Percentiles rank a stretch among this genome's conserved stretches.
Conservation (phyloP, 2,888 invertebrate genomes). For the Neoascia interrupta region DNA sequence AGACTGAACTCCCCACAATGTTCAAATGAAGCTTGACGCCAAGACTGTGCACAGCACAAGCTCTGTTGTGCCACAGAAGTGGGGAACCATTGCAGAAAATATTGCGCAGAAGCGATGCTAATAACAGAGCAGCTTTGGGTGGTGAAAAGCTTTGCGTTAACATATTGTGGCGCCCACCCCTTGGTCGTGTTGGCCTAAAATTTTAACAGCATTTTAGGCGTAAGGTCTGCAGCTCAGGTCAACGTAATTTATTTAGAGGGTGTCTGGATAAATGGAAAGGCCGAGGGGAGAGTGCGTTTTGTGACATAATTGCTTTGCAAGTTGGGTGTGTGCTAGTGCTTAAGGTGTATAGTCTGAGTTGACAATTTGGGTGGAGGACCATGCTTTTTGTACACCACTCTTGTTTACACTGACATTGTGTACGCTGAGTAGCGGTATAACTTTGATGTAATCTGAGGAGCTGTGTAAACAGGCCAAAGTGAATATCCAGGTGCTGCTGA, state of each 20-base stretch:
- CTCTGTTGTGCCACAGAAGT: constrained; percentile 14
- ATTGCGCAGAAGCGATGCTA: constrained; percentile 53
- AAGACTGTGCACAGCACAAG: constrained; percentile 6
- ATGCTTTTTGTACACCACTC: not conserved
- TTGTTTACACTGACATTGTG: constrained; percentile 53
- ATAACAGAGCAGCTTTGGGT: constrained; percentile 44
- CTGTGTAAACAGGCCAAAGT: too few relatives aligned
- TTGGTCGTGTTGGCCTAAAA: not conserved
- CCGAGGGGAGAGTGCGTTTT: constrained; percentile 5
- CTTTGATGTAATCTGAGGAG: constrained; percentile 39
- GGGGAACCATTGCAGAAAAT: constrained; percentile 49
- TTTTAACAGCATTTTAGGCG: too few relatives aligned
- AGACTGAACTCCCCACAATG: constrained; percentile 65
- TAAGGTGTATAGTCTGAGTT: not conserved
- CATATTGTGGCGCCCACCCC: constrained; percentile 16
- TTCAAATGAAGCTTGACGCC: constrained; percentile 59
- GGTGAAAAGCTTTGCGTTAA: constrained; percentile 50
- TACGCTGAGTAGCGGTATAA: constrained; percentile 30
- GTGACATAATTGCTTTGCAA: constrained; percentile 36
- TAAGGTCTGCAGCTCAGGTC: constrained; percentile 40
- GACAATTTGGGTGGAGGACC: constrained; percentile 6
- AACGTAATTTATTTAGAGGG: constrained; percentile 39
- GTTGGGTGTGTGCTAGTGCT: constrained; percentile 23
- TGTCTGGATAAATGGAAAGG: not conserved
- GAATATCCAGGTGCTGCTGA: too few relatives aligned